Evolutionary conservation across 35 echinoderm and acorn worm species (phyloP).

Genomic region (Ophiothrix spiculata): DNA sequence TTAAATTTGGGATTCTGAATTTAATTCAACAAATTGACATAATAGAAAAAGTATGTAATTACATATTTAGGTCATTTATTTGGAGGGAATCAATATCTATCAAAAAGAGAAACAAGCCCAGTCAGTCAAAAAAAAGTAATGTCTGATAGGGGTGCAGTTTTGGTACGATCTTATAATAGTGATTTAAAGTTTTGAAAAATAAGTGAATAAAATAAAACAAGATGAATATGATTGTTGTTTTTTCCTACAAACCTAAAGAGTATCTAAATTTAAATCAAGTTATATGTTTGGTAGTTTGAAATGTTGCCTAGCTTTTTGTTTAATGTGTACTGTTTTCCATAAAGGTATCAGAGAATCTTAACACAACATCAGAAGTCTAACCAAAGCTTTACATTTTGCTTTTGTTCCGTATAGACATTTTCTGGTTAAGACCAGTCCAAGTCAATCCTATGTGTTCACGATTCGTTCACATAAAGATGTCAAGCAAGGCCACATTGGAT

Average conservation of each 20-base stretch:
- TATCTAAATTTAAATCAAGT: neutral
- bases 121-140: no score
- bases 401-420: constrained; percentile 34
- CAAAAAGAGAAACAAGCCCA: no score
- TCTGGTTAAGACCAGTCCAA: constrained; percentile 29
- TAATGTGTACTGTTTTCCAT: neutral
- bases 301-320: neutral
- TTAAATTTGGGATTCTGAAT: no score
- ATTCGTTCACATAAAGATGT: constrained; percentile 1
- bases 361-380: neutral
- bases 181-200: no score
- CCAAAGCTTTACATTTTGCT: neutral
- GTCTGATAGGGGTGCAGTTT: no score
- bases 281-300: neutral
- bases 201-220: no score
- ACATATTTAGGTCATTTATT: no score
- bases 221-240: no score
- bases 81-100: no score
- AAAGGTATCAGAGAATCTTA: neutral
- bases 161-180: no score
- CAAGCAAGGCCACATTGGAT: constrained; percentile 19
- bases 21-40: no score
- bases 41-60: no score
- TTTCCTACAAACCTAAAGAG: neutral
- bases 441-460: constrained; percentile 41